phyloP scores from a whole-genome alignment of 64 coral and sea anemone genomes.

The Montipora capricornis region DNA sequence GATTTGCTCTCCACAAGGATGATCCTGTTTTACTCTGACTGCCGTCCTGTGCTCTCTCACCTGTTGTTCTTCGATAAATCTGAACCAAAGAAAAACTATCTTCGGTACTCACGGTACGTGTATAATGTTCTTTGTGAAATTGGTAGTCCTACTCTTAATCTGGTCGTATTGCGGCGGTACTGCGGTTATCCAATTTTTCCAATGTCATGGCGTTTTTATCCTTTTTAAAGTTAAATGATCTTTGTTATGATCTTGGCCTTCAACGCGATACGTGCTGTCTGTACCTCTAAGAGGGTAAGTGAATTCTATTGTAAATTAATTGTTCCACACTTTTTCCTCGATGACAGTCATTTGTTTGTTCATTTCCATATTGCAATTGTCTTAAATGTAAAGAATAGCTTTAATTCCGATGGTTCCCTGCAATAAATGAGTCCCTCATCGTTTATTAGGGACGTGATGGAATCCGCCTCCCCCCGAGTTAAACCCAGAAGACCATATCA shows the following conservation, averaged over 20 bases:
- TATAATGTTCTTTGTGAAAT: too few species aligned
- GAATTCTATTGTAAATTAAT: background rate
- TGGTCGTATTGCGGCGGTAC: too few species aligned
- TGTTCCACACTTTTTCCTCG: background rate
- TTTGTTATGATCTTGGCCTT: background rate
- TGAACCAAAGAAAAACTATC: too few species aligned
- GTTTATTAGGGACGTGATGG: background rate
- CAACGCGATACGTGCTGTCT: background rate
- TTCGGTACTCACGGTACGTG: too few species aligned
- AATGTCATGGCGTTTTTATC: too few species aligned
- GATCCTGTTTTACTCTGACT: too few species aligned
- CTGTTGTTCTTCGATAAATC: too few species aligned
- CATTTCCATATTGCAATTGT: background rate
- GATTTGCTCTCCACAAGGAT: too few species aligned
- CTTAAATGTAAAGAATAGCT: background rate
- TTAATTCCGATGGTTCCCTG: background rate
- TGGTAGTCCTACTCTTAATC: too few species aligned
- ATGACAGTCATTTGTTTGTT: background rate
- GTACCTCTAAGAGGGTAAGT: background rate
- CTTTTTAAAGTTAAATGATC: too few species aligned
- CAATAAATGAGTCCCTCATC: background rate
- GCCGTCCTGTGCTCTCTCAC: too few species aligned
- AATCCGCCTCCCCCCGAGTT: background rate
- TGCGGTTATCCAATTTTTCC: too few species aligned
- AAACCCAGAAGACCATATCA: background rate